Evolutionary conservation across 1,140 invertebrate genomes (phyloP).

Genomic region (Anastrepha obliqua): DNA sequence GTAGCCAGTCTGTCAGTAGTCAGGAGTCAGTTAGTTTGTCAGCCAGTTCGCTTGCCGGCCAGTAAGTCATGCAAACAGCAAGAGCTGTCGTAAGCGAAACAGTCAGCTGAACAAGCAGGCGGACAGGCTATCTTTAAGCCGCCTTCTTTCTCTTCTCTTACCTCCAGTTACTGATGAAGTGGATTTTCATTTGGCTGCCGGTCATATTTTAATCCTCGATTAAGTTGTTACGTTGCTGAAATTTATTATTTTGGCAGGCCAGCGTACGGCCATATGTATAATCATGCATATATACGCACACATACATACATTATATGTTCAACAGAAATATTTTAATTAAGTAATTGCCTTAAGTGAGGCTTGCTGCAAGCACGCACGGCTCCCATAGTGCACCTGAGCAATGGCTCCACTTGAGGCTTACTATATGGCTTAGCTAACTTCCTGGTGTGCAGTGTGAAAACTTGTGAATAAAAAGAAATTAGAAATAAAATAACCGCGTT

Average conservation of each 20-base stretch:
- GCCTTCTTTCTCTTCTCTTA: background rate
- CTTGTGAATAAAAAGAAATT: too few species aligned
- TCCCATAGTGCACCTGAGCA: background rate
- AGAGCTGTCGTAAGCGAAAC: background rate
- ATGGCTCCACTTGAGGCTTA: background rate
- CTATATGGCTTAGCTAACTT: background rate
- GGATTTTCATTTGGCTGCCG: constrained; percentile 38
- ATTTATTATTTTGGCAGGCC: constrained; percentile 37
- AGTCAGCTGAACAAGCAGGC: constrained; percentile 1
- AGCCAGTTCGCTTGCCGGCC: background rate
- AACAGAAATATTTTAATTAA: constrained; percentile 33
- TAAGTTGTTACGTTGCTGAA: constrained; percentile 52
- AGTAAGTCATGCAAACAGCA: background rate
- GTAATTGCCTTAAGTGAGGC: constrained; percentile 19
- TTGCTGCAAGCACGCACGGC: background rate
- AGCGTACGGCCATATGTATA: background rate
- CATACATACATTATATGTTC: background rate
- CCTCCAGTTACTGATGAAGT: background rate
- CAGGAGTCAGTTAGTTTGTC: constrained; percentile 5
- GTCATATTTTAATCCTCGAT: constrained; percentile 51
- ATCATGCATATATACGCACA: background rate
- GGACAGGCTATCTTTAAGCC: constrained; percentile 31
- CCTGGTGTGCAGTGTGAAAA: background rate
- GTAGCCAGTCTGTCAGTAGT: background rate
- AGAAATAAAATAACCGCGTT: too few species aligned